Evolutionary conservation across 2,888 invertebrate genomes (phyloP), one percentile per base, ranked within the genome.

Genomic region (Zygothrica quintamaculata): DNA sequence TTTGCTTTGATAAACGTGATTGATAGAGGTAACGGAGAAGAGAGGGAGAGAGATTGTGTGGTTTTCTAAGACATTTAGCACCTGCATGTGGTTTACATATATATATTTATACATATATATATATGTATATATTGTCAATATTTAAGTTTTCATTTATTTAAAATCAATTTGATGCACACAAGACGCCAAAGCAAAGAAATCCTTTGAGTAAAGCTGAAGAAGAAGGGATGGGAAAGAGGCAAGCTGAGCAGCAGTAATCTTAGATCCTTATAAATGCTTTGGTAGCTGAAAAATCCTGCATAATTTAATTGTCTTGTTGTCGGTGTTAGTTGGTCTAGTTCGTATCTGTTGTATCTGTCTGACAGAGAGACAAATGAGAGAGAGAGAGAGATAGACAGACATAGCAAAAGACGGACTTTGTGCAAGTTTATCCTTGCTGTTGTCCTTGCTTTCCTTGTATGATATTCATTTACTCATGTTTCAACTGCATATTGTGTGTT

Each of bases 81-180:
- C 33, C 46, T 56, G 47, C 31, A 16, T 34, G 26, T 40, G n/a
- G 18, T n/a, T n/a, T n/a, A n/a, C n/a, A n/a, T n/a, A n/a, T n/a
- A n/a, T n/a, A n/a, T n/a, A n/a, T n/a, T n/a, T n/a, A n/a, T n/a
- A n/a, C n/a, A n/a, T n/a, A n/a, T n/a, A n/a, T n/a, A n/a, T n/a
- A n/a, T n/a, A n/a, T n/a, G n/a, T n/a, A n/a, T 52, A 60, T 52
- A 51, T 50, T 58, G 82, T 78, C 79, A 78, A 78, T 82, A 65
- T 82, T 80, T 76, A 79, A 72, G 22, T 80, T 82, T 65, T 82
- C 65, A 79, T 79, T 86, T 75, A 72, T 75, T 85, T 84, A 86
- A 66, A 79, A 65, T 68, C 80, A 85, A 86, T 78, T 71, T 66
- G 16, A 16, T 3, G 65, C 37, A 25, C 37, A 25, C 18, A 22